These are phyloP conservation scores for Edolisoma coerulescens DNA, from an alignment of 2,113 vertebrate species.

Conservation along the genomic window DNA sequence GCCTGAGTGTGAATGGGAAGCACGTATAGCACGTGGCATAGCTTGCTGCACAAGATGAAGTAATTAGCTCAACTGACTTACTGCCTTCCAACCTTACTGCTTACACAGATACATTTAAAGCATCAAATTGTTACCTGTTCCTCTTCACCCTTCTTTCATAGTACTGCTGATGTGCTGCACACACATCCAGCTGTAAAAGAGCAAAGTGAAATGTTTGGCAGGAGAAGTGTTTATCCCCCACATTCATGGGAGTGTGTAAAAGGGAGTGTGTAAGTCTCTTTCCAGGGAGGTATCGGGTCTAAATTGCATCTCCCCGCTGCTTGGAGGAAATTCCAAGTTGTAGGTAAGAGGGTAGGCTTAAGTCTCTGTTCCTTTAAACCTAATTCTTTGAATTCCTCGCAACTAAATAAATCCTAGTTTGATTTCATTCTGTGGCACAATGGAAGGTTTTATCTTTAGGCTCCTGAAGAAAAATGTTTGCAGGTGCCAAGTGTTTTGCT, in stretches of 20 bases:
- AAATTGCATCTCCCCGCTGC: background rate
- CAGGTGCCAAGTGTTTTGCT: background rate
- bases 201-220: background rate
- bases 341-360: background rate
- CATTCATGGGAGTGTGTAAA: background rate
- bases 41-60: background rate
- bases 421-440: background rate
- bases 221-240: background rate
- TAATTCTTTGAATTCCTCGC: background rate
- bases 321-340: background rate
- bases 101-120: background rate
- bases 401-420: constrained; percentile 14
- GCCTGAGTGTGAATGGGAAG: background rate
- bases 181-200: background rate
- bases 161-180: background rate
- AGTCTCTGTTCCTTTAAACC: background rate
- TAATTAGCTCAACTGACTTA: background rate
- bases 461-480: constrained; percentile 1
- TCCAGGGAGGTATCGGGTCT: background rate
- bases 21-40: background rate
- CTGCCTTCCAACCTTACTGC: background rate
- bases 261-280: background rate
- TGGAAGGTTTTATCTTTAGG: background rate
- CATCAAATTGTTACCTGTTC: background rate
- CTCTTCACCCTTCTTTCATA: background rate